Evolutionary conservation across 2,797 vertebrate genomes (phyloP).

Genomic region (Clamator glandarius): DNA sequence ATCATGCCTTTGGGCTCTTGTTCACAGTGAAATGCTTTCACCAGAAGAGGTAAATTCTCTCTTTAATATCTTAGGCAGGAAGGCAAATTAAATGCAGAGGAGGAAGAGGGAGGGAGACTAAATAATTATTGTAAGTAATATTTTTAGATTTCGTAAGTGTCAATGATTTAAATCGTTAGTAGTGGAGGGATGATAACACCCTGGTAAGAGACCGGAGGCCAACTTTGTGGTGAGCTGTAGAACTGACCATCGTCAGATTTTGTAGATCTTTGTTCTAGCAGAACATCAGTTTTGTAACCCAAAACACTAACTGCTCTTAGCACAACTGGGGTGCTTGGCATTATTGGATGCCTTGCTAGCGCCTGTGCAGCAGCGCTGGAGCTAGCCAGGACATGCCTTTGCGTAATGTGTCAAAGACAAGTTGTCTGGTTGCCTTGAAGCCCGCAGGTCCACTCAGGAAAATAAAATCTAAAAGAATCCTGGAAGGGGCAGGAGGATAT

Average conservation of each 20-base stretch:
- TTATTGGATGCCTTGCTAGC: accelerated
- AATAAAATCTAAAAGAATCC: neutral
- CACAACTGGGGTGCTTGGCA: neutral
- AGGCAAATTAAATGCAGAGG: neutral
- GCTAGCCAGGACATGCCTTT: neutral
- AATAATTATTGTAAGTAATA: neutral
- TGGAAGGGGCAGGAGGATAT: neutral
- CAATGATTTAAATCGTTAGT: neutral
- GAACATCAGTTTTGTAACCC: neutral
- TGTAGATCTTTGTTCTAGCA: neutral
- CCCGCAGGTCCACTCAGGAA: neutral
- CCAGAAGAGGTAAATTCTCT: constrained; percentile 82
- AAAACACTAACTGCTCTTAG: accelerated
- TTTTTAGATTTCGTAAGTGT: neutral
- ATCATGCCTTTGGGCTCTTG: constrained; percentile 90
- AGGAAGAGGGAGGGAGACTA: neutral
- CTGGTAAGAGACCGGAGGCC: neutral
- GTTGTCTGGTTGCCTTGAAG: neutral
- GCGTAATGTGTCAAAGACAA: neutral
- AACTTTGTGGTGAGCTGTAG: neutral
- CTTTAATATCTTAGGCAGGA: constrained; percentile 1
- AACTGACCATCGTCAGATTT: neutral
- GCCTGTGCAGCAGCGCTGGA: neutral
- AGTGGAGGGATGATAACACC: neutral
- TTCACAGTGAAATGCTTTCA: constrained; percentile 82